phyloP scores from a whole-genome alignment of 2,888 invertebrate species.

The Oscheius onirici region DNA sequence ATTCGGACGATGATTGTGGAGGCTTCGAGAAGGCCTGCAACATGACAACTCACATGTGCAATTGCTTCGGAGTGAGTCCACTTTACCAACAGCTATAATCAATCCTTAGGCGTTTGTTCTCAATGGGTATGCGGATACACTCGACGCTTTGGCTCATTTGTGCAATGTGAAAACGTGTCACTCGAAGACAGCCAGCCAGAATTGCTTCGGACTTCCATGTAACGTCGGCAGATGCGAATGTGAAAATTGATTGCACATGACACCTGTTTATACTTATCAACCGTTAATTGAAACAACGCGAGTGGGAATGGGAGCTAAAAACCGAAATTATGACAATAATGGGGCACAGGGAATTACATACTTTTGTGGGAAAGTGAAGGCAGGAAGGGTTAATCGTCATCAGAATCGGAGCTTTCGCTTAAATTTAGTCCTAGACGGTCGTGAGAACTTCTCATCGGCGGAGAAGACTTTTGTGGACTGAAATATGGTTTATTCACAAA shows the following conservation, averaged over 20 bases:
- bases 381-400: conserved; percentile 27
- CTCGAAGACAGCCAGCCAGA: not conserved
- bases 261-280: no score
- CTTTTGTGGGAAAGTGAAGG: not conserved
- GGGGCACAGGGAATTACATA: no score
- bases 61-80: conserved; percentile 19
- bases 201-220: conserved; percentile 32
- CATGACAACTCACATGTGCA: conserved; percentile 21
- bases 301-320: no score
- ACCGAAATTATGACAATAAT: no score
- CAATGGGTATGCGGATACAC: conserved; percentile 20
- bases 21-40: conserved; percentile 29
- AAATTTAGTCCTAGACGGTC: conserved; percentile 43
- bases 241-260: not conserved
- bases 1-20: conserved; percentile 28
- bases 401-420: conserved; percentile 56
- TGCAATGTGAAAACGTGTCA: conserved; percentile 28
- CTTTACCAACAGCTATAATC: not conserved
- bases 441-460: conserved; percentile 27
- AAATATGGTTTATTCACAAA: not conserved
- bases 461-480: not conserved
- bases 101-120: conserved; percentile 17
- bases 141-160: conserved; percentile 5
- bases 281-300: no score
- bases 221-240: conserved; percentile 28